phyloP scores from a whole-genome alignment of 2,797 vertebrate genomes.

The Pitangus sulphuratus region DNA sequence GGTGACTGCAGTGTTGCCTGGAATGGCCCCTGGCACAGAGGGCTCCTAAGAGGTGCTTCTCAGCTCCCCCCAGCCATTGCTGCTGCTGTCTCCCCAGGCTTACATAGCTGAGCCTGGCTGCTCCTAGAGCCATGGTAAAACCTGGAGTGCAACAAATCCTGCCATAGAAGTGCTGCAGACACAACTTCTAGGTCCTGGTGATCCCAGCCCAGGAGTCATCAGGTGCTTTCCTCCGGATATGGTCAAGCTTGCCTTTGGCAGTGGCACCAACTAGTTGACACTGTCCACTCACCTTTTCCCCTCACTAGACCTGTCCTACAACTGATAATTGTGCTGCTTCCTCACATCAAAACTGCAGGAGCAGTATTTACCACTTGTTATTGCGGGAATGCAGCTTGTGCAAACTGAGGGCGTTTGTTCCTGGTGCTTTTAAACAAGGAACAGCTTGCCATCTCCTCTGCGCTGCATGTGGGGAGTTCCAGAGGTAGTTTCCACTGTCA shows the following conservation, averaged over 20 bases:
- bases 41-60: conserved; percentile 10
- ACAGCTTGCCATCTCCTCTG: conserved; percentile 41
- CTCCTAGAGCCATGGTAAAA: not conserved
- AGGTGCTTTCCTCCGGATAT: not conserved
- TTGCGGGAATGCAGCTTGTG: conserved; percentile 25
- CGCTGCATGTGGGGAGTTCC: conserved; percentile 38
- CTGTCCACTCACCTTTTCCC: not conserved
- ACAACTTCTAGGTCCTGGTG: not conserved
- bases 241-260: not conserved
- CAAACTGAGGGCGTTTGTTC: conserved; percentile 17
- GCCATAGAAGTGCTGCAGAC: not conserved
- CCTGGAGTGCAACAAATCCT: not conserved
- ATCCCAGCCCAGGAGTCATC: conserved; percentile 29
- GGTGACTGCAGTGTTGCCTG: not conserved
- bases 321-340: not conserved
- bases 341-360: not conserved
- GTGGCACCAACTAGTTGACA: not conserved
- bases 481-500: conserved; percentile 56
- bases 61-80: not conserved
- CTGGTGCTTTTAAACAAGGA: conserved; percentile 47
- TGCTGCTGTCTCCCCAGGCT: not conserved
- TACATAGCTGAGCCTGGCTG: not conserved
- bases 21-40: not conserved
- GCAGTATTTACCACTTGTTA: not conserved
- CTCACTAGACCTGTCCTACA: conserved; percentile 2